Evolutionary conservation across 2,888 invertebrate genomes (phyloP).

Genomic region (Dicroscelio sp.): DNA sequence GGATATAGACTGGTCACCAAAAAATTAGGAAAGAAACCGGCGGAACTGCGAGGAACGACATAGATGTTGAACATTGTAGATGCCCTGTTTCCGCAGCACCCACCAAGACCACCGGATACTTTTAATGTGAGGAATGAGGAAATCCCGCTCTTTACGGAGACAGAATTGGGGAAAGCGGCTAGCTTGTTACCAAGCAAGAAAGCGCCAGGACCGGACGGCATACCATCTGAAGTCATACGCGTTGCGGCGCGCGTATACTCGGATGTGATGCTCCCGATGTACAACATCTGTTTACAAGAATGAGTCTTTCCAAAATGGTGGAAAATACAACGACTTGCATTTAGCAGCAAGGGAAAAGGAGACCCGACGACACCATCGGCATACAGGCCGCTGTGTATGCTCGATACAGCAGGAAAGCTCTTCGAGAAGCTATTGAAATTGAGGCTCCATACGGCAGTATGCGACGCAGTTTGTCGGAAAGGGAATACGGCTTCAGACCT

Average conservation of each 20-base stretch:
- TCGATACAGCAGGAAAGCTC: background rate
- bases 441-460: background rate
- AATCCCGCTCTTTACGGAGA: background rate
- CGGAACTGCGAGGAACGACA: background rate
- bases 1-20: background rate
- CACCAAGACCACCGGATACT: background rate
- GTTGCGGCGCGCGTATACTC: background rate
- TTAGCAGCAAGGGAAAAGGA: background rate
- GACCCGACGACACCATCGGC: background rate
- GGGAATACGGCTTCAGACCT: background rate
- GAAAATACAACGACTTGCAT: background rate
- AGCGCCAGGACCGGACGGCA: constrained; percentile 79
- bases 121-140: background rate
- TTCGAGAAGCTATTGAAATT: background rate
- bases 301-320: background rate
- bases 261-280: background rate
- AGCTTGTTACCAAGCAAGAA: constrained; percentile 27
- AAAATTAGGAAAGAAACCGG: background rate
- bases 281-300: constrained; percentile 76
- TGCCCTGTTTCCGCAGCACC: background rate
- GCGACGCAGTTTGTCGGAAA: background rate
- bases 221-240: too few species aligned
- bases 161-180: background rate
- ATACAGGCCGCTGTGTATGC: background rate
- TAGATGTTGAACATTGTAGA: background rate